Percentiles rank a stretch among this genome's conserved stretches.
Evolutionary conservation across 2,797 vertebrate species (phyloP).

Genomic region (Acridotheres tristis): DNA sequence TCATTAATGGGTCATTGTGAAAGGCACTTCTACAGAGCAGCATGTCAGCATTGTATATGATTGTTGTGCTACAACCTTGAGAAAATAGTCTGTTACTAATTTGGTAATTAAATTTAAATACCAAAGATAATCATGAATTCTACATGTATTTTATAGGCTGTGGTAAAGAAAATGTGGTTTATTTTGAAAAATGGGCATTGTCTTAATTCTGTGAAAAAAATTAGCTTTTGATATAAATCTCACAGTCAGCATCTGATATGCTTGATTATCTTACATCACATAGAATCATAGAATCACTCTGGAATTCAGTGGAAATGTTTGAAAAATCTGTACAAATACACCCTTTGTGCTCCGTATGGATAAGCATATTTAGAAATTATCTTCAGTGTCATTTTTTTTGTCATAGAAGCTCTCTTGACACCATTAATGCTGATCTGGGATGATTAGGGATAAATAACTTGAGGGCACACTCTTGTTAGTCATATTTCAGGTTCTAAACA

Average conservation of each 20-base stretch:
- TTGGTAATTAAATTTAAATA: not conserved
- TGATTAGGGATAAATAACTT: not conserved
- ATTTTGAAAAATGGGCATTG: not conserved
- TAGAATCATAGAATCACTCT: not conserved
- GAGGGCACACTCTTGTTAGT: rapidly evolving
- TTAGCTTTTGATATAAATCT: not conserved
- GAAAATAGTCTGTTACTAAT: not conserved
- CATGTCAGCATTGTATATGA: not conserved
- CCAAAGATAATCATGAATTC: not conserved
- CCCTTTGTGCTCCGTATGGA: not conserved
- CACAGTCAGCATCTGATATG: not conserved
- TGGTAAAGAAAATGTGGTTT: not conserved
- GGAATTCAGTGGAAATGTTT: not conserved
- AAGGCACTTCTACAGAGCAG: not conserved
- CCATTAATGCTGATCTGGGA: not conserved
- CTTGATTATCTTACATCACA: not conserved
- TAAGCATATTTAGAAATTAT: not conserved
- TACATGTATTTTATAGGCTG: not conserved
- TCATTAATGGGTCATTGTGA: not conserved
- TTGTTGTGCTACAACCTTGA: not conserved
- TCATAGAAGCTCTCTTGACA: not conserved
- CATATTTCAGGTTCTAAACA: not conserved
- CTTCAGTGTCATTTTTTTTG: not conserved
- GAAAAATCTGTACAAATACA: not conserved
- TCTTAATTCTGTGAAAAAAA: not conserved